Conservation (phyloP, 1,140 invertebrate species). For the Hyles vespertilio region DNA sequence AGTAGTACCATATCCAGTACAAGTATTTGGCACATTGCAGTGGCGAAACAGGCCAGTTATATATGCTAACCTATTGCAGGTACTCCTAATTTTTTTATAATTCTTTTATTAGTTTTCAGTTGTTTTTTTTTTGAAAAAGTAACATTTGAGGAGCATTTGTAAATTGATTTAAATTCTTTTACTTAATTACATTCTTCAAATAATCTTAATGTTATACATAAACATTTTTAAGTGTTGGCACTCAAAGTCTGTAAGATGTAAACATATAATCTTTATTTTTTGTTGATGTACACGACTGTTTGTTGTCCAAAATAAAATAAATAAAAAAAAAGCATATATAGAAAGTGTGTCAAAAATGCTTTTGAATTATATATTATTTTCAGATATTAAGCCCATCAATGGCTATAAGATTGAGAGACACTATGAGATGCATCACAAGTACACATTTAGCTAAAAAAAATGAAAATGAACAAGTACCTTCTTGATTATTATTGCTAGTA, state of each 20-base stretch:
- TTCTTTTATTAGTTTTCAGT: too few relatives aligned
- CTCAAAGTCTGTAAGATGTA: too few relatives aligned
- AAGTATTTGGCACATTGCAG: slow-evolving; percentile 53
- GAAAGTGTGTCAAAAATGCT: background rate
- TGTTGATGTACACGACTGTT: too few relatives aligned
- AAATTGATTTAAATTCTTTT: background rate
- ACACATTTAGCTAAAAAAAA: slow-evolving; percentile 14
- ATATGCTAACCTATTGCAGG: slow-evolving; percentile 49
- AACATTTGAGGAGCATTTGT: background rate
- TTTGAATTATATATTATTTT: slow-evolving; percentile 6
- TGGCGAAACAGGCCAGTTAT: slow-evolving; percentile 51
- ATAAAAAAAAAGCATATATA: too few relatives aligned
- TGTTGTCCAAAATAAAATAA: too few relatives aligned
- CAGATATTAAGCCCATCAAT: slow-evolving; percentile 25
- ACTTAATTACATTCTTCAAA: too few relatives aligned
- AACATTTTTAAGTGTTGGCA: background rate
- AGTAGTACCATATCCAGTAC: slow-evolving; percentile 43
- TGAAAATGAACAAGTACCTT: background rate
- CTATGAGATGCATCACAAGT: slow-evolving; percentile 17
- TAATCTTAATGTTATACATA: background rate
- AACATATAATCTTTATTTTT: too few relatives aligned
- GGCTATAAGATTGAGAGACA: slow-evolving; percentile 23
- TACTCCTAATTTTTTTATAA: slow-evolving; percentile 14
- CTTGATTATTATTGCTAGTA: background rate
- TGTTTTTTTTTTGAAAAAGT: background rate